Percentiles rank a stretch among this genome's conserved stretches.
These are phyloP conservation scores for Halictus rubicundus DNA, from an alignment of 1,140 invertebrate species.

Conservation along the genomic window DNA sequence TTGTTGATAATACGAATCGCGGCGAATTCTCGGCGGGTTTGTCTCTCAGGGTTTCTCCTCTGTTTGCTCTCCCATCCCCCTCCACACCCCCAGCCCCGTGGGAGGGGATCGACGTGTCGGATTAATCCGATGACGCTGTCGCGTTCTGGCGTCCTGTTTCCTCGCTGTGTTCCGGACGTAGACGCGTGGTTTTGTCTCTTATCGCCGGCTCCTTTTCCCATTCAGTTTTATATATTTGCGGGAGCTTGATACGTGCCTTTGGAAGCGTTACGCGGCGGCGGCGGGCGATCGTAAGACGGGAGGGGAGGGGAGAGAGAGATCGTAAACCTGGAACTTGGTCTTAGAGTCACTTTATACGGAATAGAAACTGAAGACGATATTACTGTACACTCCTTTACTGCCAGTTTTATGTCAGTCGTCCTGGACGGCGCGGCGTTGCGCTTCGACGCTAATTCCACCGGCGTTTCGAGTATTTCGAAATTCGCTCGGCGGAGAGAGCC, in stretches of 20 bases:
- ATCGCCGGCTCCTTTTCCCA: background rate
- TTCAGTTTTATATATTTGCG: slow-evolving; percentile 11
- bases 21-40: slow-evolving; percentile 44
- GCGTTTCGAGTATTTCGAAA: background rate
- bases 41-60: slow-evolving; percentile 18
- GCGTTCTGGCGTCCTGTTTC: background rate
- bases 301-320: no score
- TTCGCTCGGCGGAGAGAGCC: background rate
- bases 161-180: background rate
- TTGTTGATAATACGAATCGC: slow-evolving; percentile 58
- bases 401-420: background rate
- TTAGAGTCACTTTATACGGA: slow-evolving; percentile 5
- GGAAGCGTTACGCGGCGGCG: background rate
- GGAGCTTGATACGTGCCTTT: slow-evolving; percentile 1
- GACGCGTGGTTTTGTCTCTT: background rate
- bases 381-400: background rate
- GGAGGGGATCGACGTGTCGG: slow-evolving; percentile 56
- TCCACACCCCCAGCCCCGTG: no score
- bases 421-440: background rate
- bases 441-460: background rate
- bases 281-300: background rate
- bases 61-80: slow-evolving; percentile 23
- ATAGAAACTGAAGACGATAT: background rate
- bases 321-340: slow-evolving; percentile 5
- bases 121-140: slow-evolving; percentile 47